Percentiles rank a stretch among this genome's conserved stretches.
Evolutionary conservation across 2,797 vertebrate species (phyloP).

Genomic region (Fratercula arctica): DNA sequence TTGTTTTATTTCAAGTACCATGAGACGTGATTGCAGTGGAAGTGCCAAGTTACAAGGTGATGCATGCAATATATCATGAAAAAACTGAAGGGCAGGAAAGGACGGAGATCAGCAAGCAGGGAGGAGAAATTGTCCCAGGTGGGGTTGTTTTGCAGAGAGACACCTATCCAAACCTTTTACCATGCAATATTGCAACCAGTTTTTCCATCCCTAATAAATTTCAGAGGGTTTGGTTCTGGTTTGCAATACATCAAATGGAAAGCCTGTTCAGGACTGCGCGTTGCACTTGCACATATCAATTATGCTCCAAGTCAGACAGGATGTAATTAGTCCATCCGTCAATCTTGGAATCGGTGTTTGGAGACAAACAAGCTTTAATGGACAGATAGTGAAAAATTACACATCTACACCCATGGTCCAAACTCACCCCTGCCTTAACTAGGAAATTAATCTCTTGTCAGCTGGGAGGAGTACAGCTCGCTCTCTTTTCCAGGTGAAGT

Average conservation of each 20-base stretch:
- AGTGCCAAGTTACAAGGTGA: neutral
- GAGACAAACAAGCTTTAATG: slow-evolving; percentile 29
- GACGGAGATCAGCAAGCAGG: neutral
- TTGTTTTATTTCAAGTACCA: neutral
- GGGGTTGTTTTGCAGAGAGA: slow-evolving; percentile 6
- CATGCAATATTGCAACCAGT: slow-evolving; percentile 13
- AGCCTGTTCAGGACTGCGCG: neutral
- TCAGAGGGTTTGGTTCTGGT: slow-evolving; percentile 43
- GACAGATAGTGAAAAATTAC: neutral
- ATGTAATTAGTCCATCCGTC: slow-evolving; percentile 53
- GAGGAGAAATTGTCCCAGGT: neutral
- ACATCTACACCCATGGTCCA: neutral
- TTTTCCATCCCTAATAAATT: slow-evolving; percentile 26
- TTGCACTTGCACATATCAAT: neutral
- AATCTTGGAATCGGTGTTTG: slow-evolving; percentile 1
- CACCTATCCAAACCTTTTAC: neutral
- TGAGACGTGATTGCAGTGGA: neutral
- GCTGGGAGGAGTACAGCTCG: neutral
- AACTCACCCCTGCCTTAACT: neutral
- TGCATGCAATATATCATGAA: too few relatives aligned
- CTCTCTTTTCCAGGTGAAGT: neutral
- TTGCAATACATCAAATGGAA: neutral
- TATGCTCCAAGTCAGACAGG: slow-evolving; percentile 25
- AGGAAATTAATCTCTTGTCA: neutral
- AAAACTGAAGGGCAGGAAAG: neutral